A percentile compares a stretch with the other conserved stretches of the same genome.
Conservation (phyloP, 2,797 vertebrate species). For the Eremophila alpestris region DNA sequence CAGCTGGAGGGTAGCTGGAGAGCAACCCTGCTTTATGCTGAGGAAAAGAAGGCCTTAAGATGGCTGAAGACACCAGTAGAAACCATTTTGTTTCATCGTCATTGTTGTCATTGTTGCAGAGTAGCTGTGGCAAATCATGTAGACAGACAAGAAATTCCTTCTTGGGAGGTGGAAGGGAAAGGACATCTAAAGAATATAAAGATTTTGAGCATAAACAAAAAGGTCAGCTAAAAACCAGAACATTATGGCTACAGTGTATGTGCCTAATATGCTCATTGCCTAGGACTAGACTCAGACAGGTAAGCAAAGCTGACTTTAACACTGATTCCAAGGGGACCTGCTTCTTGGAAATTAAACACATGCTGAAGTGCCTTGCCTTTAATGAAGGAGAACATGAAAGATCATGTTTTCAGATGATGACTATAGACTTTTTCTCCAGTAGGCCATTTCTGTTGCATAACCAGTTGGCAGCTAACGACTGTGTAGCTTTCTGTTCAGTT, state of each 20-base stretch:
- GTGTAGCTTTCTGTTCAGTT: conserved; percentile 1
- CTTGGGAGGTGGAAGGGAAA: neutral
- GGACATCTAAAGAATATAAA: neutral
- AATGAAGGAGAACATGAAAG: neutral
- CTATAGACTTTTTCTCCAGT: conserved; percentile 9
- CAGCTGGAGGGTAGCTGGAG: neutral
- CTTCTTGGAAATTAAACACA: conserved; percentile 10
- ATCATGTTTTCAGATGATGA: neutral
- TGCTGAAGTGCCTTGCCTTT: neutral
- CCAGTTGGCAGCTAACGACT: conserved; percentile 6
- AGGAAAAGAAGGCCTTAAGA: neutral
- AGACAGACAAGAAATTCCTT: conserved; percentile 12
- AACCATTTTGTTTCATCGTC: neutral
- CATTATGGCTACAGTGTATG: neutral
- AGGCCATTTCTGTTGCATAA: conserved; percentile 1
- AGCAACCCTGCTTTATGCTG: conserved; percentile 15
- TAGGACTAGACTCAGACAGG: conserved; percentile 48
- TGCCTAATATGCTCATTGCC: neutral
- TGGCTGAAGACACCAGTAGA: neutral
- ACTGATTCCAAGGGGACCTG: conserved; percentile 6
- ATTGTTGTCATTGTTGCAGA: neutral
- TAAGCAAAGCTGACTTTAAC: conserved; percentile 51
- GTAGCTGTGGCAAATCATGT: neutral
- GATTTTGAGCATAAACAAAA: neutral
- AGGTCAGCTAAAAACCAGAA: neutral